Evolutionary conservation across 2,113 vertebrate species (phyloP).

Genomic region (Aix galericulata): DNA sequence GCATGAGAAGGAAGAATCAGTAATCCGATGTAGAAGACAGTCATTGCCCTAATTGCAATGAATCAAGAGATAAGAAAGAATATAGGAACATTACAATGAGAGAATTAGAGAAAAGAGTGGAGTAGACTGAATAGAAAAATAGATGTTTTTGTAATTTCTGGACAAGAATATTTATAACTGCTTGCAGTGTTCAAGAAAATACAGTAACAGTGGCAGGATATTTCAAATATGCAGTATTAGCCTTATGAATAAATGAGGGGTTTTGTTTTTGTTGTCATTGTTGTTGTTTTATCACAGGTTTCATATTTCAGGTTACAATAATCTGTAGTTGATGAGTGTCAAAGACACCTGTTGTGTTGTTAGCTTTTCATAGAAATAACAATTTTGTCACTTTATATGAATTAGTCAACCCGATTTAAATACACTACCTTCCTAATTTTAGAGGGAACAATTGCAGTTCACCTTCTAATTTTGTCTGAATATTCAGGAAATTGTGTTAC

Average conservation of each 20-base stretch:
- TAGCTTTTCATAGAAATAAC: not conserved
- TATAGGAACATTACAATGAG: not conserved
- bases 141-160: not conserved
- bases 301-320: not conserved
- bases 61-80: not conserved
- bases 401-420: not conserved
- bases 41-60: not conserved
- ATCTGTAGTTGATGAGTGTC: not conserved
- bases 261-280: too few species aligned
- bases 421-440: not conserved
- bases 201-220: not conserved
- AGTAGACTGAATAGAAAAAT: not conserved
- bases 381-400: not conserved
- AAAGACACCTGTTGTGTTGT: not conserved
- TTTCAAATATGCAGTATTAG: not conserved
- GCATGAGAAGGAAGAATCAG: fast-evolving
- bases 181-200: not conserved
- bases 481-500: not conserved
- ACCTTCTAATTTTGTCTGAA: not conserved
- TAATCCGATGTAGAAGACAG: not conserved
- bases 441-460: not conserved
- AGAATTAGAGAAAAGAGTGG: not conserved
- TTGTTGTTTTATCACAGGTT: not conserved
- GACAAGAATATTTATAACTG: not conserved
- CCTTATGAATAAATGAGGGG: not conserved